Evolutionary conservation across 2,888 invertebrate species (phyloP), one percentile per base, ranked within the genome.

Genomic region (Salpingus planirostris): DNA sequence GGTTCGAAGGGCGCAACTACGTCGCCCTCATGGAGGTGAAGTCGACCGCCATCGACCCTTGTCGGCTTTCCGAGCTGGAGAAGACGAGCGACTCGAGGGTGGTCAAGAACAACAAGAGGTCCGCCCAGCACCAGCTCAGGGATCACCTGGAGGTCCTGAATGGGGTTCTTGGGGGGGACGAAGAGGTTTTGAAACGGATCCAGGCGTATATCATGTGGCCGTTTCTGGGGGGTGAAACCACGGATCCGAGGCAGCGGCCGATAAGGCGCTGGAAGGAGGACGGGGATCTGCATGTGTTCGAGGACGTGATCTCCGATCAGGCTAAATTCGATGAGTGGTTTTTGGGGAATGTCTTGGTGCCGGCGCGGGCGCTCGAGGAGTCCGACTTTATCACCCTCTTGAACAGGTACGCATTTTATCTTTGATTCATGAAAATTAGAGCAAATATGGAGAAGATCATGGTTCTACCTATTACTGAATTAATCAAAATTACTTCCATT

Each of bases 141-240:
- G 62, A 62, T 36, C 62, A 62, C 36, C 28, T 57, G 27, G 62
- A 62, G 33, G 50, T 61, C 13, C 35, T 61, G n/a, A 41, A 52
- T 24, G 40, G 38, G n/a, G 24, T 45, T 12, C 29, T 56, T 11
- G 39, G 42, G 2, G 18, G 41, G 2, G 21, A 43, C 5, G 25
- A 30, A 11, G 37, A 47, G 2, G 34, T 34, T 3, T 42, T 49
- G 6, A 43, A 49, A 15, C 13, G 40, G 2, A 44, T 57, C 2
- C 54, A 59, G 36, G 47, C 42, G 15, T 60, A 54, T 36, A 55
- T 62, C 15, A 58, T 61, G 52, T 62, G 62, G 62, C 62, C 62
- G 1, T 62, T 56, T 38, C 40, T 62, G 27, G 49, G 54, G 2
- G 42, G 51, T 13, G 33, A 44, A 23, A 62, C 59, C 13, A 51